These are phyloP conservation scores for Actias luna DNA, from an alignment of 2,888 invertebrate species.

Conservation along the genomic window DNA sequence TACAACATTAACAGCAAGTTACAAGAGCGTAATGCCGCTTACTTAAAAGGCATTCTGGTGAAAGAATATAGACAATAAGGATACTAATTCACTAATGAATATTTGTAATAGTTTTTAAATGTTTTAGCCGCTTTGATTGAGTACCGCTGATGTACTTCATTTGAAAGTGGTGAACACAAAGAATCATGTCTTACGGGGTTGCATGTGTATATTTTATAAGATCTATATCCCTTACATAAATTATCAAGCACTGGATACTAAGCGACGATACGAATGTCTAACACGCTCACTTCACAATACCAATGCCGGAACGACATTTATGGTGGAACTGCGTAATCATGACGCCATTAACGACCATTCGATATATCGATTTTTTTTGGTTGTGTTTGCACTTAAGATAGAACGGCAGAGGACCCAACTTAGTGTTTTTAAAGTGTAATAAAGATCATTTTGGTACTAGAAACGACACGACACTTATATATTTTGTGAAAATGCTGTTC, in stretches of 20 bases:
- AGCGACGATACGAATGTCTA: neutral
- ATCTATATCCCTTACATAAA: neutral
- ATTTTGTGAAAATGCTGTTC: too few species aligned
- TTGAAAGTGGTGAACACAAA: neutral
- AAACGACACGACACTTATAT: neutral
- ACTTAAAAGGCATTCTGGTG: neutral
- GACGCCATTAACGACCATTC: neutral
- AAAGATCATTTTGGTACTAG: neutral
- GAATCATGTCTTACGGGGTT: neutral
- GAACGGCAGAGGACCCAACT: neutral
- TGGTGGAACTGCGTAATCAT: constrained; percentile 1
- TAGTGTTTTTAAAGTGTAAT: neutral
- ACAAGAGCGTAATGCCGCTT: neutral
- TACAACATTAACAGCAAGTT: neutral
- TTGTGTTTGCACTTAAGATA: neutral
- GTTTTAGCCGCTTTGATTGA: neutral
- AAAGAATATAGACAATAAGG: neutral
- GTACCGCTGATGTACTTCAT: neutral
- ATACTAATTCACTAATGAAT: neutral
- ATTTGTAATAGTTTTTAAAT: neutral
- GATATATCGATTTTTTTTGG: neutral
- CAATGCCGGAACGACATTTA: neutral
- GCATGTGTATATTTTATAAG: neutral
- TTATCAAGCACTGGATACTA: neutral
- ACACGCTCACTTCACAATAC: neutral